phyloP scores from a whole-genome alignment of 2,113 vertebrate species.

The Madoqua kirkii region DNA sequence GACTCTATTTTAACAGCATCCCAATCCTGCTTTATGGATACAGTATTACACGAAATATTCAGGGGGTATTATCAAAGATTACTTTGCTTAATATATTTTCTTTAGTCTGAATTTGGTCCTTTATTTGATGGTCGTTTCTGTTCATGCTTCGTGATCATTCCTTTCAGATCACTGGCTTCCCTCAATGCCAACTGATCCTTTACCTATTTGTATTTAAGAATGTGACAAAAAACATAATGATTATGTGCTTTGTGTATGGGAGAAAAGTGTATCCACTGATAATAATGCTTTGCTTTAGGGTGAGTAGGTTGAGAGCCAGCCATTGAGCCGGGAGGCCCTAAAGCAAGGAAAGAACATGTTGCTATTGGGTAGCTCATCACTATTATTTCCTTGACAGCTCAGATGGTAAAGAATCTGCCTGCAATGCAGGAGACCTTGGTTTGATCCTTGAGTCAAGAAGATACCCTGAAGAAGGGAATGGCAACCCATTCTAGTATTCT shows the following conservation, averaged over 20 bases:
- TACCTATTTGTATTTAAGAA: not conserved
- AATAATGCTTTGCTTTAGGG: not conserved
- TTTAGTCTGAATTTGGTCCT: not conserved
- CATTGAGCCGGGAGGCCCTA: not conserved
- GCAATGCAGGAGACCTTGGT: not conserved
- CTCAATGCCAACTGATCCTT: not conserved
- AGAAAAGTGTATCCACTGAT: not conserved
- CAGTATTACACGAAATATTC: conserved; percentile 19
- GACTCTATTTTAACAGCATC: not conserved
- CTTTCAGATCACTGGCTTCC: not conserved
- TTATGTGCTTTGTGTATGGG: not conserved
- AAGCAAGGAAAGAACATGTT: not conserved
- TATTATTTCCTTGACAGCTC: not conserved
- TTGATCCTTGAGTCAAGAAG: not conserved
- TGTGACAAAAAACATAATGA: not conserved
- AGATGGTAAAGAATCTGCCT: not conserved
- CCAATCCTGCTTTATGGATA: not conserved
- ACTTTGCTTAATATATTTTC: not conserved
- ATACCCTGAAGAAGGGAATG: not conserved
- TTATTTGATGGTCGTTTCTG: not conserved
- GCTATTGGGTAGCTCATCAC: not conserved
- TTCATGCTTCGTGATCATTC: not conserved
- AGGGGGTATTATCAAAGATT: not conserved
- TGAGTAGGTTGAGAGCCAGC: not conserved
- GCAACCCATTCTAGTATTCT: not conserved